Evolutionary conservation across 2,797 vertebrate species (phyloP), one percentile per base, ranked within the genome.

Genomic region (Hirundo rustica): DNA sequence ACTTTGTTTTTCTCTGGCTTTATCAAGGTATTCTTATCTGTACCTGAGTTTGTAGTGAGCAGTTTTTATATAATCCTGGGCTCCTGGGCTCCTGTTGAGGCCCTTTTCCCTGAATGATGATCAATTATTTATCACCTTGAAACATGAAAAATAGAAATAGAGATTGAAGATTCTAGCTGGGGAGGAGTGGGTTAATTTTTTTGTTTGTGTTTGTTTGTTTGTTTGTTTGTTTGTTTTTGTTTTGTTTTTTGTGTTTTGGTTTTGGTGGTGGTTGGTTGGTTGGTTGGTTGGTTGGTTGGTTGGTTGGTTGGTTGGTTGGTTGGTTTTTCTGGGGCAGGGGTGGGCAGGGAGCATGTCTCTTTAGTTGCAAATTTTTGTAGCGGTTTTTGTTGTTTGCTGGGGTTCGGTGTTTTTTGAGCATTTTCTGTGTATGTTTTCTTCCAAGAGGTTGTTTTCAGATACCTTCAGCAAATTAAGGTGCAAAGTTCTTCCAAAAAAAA

Each of bases 291-390:
- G 36, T 36, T 36, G 36, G 36, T 36, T 36, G 36, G 36, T 36
- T 36, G 36, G 36, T 36, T n/a, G 36, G 36, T 36, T 36, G 36
- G 36, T 36, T 38, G 38, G 38, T 38, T 38, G 38, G 38, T 38
- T 38, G 38, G 38, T 38, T 38, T 38, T 38, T 38, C 38, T 38
- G 38, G 11, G 38, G 38, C n/a, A 10, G 38, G 38, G 38, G 11
- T 38, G 38, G 38, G 11, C 38, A 38, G 11, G 14, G 5, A 16
- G 1, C 0, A 0, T 38, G 38, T 40, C 13, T 27, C 7, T 48
- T 71, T 23, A 8, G 5, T 8, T 26, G 21, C 32, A 6, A n/a
- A 5, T 23, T 32, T 77, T 79, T 66, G 13, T 20, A 23, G 18
- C 9, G 0, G 5, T 53, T 29, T 42, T 53, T 38, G 4, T 14